Evolutionary conservation across 2,888 invertebrate species (phyloP).

Genomic region (Sycophila texana): DNA sequence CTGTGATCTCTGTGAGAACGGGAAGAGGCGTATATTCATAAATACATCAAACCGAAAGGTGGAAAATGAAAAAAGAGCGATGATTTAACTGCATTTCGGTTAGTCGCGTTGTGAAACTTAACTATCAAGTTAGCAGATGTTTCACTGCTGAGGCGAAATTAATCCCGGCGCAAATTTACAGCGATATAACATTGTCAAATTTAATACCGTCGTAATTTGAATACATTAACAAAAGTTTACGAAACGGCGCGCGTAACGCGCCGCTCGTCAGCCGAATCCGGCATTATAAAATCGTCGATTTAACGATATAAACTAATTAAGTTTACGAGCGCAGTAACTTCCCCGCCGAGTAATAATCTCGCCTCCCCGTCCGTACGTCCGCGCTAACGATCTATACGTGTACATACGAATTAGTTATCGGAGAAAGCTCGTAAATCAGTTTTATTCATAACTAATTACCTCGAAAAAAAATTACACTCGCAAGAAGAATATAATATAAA

Average conservation of each 20-base stretch:
- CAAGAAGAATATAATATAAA: no score
- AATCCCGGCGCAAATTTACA: constrained; percentile 14
- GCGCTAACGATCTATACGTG: neutral
- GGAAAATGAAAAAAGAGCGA: no score
- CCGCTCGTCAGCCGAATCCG: neutral
- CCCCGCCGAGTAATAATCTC: neutral
- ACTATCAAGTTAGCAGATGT: constrained; percentile 7
- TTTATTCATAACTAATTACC: no score
- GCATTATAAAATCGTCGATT: constrained; percentile 42
- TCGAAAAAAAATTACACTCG: no score
- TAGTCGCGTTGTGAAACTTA: neutral
- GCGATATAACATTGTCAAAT: constrained; percentile 15
- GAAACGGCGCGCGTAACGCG: neutral
- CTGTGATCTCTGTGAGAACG: no score
- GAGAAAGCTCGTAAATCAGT: constrained; percentile 27
- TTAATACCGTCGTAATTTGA: constrained; percentile 33
- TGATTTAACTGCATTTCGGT: neutral
- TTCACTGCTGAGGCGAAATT: constrained; percentile 5
- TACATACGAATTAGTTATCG: constrained; percentile 21
- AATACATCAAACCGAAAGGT: no score
- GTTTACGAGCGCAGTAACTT: constrained; percentile 39
- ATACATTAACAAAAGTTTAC: constrained; percentile 38
- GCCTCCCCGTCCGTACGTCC: neutral
- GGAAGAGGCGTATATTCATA: no score
- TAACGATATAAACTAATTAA: constrained; percentile 48